Conservation (phyloP, 35 echinoderm and acorn worm genomes). For the Ophioderma brevispina region DNA sequence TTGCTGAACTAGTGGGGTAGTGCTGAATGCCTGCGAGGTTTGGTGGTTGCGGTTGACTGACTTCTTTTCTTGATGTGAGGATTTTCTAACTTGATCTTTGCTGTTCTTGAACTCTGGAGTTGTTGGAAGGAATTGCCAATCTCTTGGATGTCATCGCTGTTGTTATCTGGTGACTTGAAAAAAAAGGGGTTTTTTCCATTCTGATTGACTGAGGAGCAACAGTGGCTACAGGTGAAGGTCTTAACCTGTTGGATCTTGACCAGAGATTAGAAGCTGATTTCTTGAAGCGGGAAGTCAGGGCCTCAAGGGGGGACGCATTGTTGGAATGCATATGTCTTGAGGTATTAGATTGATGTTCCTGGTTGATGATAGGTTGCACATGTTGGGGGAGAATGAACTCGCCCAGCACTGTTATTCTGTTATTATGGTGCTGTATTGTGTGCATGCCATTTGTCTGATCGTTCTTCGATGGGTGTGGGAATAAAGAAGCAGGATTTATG, state of each 20-base stretch:
- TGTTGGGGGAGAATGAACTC: neutral
- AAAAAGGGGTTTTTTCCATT: too few species aligned
- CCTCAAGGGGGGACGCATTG: neutral
- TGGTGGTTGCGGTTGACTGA: neutral
- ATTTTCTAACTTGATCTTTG: constrained; percentile 14
- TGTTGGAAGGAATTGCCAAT: neutral
- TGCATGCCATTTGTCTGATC: too few species aligned
- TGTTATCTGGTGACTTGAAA: constrained; percentile 1
- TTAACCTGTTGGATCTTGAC: constrained; percentile 30
- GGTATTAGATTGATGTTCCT: constrained; percentile 29
- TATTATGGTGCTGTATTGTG: neutral
- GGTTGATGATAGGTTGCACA: constrained; percentile 1
- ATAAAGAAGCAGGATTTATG: neutral
- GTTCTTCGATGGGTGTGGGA: too few species aligned
- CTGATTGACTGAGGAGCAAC: constrained; percentile 51
- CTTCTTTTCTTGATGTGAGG: neutral
- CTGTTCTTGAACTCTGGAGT: neutral
- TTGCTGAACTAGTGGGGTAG: too few species aligned
- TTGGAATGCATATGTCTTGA: neutral
- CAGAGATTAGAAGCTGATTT: neutral
- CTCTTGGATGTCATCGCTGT: neutral
- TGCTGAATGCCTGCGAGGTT: neutral
- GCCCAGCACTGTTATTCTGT: neutral
- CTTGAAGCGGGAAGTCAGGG: neutral
- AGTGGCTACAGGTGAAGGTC: constrained; percentile 51